Evolutionary conservation across 2,113 vertebrate genomes (phyloP).

Genomic region (Microcebus lehilahytsara): DNA sequence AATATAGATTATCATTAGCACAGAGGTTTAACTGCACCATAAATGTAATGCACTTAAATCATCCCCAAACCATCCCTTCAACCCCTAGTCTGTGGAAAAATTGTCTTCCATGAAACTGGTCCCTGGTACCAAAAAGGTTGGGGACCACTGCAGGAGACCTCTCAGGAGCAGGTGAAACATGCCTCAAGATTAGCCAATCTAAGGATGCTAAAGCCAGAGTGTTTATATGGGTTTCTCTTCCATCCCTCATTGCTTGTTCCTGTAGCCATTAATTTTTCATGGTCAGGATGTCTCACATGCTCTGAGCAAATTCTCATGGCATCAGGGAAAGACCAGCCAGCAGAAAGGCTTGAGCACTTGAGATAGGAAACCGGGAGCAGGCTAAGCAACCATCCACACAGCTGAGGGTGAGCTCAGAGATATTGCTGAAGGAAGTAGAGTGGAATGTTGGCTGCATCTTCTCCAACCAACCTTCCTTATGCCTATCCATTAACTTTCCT

Average conservation of each 20-base stretch:
- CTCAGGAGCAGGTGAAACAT: not conserved
- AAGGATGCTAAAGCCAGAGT: not conserved
- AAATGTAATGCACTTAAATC: too few species aligned
- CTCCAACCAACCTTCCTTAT: not conserved
- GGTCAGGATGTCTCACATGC: not conserved
- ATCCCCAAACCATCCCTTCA: too few species aligned
- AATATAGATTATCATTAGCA: too few species aligned
- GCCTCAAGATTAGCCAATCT: not conserved
- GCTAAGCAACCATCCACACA: not conserved
- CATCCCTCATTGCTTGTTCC: not conserved
- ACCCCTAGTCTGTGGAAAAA: too few species aligned
- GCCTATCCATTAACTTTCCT: not conserved
- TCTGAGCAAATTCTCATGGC: not conserved
- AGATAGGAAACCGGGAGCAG: not conserved
- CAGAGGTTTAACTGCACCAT: too few species aligned
- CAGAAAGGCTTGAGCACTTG: not conserved
- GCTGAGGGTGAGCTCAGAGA: not conserved
- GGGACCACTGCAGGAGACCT: not conserved
- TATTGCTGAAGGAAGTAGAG: not conserved
- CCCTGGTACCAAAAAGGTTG: too few species aligned
- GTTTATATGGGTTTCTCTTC: not conserved
- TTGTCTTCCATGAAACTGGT: too few species aligned
- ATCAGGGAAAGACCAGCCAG: not conserved
- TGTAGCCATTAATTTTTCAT: not conserved
- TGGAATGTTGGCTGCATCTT: not conserved